Evolutionary conservation across 2,113 vertebrate genomes (phyloP).

Genomic region (Catharus bicknelli): DNA sequence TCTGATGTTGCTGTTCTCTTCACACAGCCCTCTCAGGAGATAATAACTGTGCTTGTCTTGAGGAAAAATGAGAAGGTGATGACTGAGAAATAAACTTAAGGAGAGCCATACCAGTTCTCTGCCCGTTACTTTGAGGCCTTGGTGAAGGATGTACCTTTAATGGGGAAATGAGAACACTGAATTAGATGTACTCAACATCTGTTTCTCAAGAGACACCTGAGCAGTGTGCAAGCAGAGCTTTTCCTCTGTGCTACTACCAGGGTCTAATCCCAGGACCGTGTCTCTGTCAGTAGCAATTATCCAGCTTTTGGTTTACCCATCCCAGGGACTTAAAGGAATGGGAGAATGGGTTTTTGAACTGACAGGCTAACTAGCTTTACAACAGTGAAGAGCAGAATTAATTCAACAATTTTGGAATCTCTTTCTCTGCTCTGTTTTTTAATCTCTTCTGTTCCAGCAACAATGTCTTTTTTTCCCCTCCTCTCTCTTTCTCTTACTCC

Average conservation of each 20-base stretch:
- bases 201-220: constrained; percentile 22
- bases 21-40: background rate
- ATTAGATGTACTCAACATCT: background rate
- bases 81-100: constrained; percentile 1
- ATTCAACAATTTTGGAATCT: constrained; percentile 21
- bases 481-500: background rate
- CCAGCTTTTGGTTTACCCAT: constrained; percentile 39
- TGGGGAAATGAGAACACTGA: background rate
- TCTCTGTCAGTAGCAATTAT: constrained; percentile 49
- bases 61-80: background rate
- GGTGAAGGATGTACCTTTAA: background rate
- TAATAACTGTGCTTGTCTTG: background rate
- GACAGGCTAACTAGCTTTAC: constrained; percentile 39
- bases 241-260: background rate
- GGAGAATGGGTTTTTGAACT: constrained; percentile 33
- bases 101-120: background rate
- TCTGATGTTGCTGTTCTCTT: background rate
- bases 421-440: background rate
- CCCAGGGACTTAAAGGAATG: background rate
- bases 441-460: background rate
- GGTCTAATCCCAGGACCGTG: background rate
- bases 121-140: background rate
- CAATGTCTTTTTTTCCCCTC: background rate
- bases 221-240: background rate
- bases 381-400: constrained; percentile 6